A percentile compares a stretch with the other conserved stretches of the same genome.
Evolutionary conservation across 2,888 invertebrate genomes (phyloP).

Genomic region (Meta bourneti): DNA sequence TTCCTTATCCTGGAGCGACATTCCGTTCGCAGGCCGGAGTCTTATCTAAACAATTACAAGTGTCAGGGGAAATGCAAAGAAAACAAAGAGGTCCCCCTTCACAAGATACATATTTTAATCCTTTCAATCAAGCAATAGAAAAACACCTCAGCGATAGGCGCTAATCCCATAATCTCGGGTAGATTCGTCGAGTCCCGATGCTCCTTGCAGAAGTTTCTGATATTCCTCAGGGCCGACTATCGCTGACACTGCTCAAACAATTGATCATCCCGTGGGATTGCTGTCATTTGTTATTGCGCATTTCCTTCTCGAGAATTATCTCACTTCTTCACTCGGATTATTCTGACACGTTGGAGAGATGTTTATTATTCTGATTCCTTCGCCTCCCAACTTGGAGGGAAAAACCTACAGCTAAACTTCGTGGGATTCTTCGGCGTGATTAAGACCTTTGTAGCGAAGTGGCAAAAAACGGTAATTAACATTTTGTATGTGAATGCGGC

Average conservation of each 20-base stretch:
- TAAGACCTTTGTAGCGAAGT: too few species aligned
- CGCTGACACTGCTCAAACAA: conserved; percentile 73
- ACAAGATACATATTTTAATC: conserved; percentile 72
- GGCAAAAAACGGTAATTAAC: too few species aligned
- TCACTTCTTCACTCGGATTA: conserved; percentile 65
- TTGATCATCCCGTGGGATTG: conserved; percentile 63
- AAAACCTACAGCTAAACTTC: too few species aligned
- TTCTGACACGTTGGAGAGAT: conserved; percentile 38
- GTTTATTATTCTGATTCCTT: conserved; percentile 43
- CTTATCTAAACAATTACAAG: conserved; percentile 72
- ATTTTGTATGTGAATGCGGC: too few species aligned
- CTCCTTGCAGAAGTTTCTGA: conserved; percentile 22
- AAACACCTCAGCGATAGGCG: conserved; percentile 48
- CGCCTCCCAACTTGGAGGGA: too few species aligned
- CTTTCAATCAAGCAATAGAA: conserved; percentile 69
- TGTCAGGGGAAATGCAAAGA: conserved; percentile 62
- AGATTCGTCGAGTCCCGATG: conserved; percentile 47
- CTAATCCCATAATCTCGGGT: conserved; percentile 68
- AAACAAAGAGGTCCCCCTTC: conserved; percentile 43
- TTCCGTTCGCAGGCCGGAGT: conserved; percentile 31
- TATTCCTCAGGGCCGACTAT: conserved; percentile 33
- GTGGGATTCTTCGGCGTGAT: too few species aligned
- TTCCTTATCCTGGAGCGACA: conserved; percentile 32
- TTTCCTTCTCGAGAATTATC: conserved; percentile 59
- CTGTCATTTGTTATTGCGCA: conserved; percentile 71